Conservation (phyloP, 2,113 vertebrate species). For the Struthio camelus region DNA sequence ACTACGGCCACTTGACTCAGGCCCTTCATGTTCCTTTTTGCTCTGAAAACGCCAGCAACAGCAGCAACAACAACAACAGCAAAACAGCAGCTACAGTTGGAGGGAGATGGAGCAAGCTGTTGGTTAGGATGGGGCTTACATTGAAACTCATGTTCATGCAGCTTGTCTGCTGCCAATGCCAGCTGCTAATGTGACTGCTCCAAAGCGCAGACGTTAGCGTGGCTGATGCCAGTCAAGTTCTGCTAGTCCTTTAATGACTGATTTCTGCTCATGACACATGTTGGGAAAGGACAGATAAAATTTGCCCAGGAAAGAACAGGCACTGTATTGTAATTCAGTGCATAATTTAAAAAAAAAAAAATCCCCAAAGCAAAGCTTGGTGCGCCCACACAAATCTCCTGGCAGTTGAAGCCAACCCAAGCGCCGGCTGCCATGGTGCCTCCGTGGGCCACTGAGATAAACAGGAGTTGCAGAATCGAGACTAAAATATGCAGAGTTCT, state of each 20-base stretch:
- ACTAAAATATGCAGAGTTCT: neutral
- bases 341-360: neutral
- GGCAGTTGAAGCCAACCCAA: neutral
- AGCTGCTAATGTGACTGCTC: neutral
- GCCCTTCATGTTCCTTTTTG: neutral
- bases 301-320: neutral
- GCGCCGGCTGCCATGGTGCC: neutral
- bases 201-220: neutral
- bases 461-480: neutral
- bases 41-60: neutral
- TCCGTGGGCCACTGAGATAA: neutral
- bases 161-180: neutral
- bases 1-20: neutral
- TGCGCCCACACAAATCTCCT: neutral
- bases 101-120: neutral
- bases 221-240: neutral
- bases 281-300: neutral
- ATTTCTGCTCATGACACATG: neutral
- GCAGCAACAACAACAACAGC: neutral
- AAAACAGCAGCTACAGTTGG: neutral
- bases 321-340: neutral
- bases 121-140: neutral
- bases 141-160: neutral
- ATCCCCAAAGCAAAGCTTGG: neutral
- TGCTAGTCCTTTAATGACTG: neutral